phyloP scores from a whole-genome alignment of 2,113 vertebrate genomes.

The Mesitornis unicolor region DNA sequence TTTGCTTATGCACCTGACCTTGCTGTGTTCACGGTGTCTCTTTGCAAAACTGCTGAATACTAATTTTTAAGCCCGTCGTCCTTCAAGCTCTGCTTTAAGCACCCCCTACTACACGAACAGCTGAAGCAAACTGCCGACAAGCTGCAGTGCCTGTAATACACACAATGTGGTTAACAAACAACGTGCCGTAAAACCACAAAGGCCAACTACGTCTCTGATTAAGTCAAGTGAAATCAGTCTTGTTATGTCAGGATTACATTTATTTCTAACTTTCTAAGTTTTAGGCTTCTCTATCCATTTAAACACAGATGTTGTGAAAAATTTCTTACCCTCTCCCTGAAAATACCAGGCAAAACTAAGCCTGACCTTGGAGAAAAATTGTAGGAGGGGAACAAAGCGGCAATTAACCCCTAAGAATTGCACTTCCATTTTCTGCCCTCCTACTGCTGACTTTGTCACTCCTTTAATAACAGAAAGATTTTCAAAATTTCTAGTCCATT shows the following conservation, averaged over 20 bases:
- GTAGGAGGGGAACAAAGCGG: background rate
- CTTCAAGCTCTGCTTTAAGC: background rate
- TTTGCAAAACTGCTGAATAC: slow-evolving; percentile 34
- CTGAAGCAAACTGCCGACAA: background rate
- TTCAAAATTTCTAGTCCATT: slow-evolving; percentile 25
- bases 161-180: slow-evolving; percentile 16
- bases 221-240: background rate
- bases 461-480: background rate
- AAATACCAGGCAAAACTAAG: background rate
- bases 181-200: slow-evolving; percentile 12
- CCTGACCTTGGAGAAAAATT: background rate
- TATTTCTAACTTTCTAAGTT: background rate
- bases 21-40: background rate
- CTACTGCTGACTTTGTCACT: slow-evolving; percentile 6
- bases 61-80: background rate
- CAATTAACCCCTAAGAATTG: background rate
- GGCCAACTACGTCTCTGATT: background rate
- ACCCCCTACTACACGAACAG: background rate
- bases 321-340: background rate
- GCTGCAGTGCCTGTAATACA: background rate
- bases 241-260: background rate
- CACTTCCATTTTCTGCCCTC: background rate
- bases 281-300: background rate
- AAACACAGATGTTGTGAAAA: background rate
- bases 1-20: slow-evolving; percentile 28